Evolutionary conservation across 2,888 invertebrate species (phyloP).

Genomic region (Agriopis leucophaearia): DNA sequence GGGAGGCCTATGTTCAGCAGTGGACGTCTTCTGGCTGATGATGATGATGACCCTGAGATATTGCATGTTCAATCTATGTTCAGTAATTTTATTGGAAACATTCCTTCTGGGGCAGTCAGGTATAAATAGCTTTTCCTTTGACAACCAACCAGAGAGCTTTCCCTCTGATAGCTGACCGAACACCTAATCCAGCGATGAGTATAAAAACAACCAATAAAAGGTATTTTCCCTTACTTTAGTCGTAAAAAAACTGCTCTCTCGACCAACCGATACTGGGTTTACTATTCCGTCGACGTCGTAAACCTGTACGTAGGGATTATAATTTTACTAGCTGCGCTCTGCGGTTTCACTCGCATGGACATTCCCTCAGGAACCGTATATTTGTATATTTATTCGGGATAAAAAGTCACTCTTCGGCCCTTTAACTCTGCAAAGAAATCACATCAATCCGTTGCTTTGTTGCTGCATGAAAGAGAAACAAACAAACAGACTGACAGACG

Average conservation of each 20-base stretch:
- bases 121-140: background rate
- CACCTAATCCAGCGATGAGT: constrained; percentile 18
- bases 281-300: constrained; percentile 9
- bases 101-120: no score
- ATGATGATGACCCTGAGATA: no score
- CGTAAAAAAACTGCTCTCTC: constrained; percentile 52
- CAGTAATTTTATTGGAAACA: no score
- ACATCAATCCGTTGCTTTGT: no score
- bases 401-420: no score
- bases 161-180: background rate
- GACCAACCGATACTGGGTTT: constrained; percentile 15
- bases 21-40: no score
- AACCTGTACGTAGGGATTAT: background rate
- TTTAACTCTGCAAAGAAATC: no score
- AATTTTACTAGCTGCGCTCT: background rate
- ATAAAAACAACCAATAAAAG: constrained; percentile 48
- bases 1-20: no score
- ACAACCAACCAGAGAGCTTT: background rate
- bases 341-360: background rate
- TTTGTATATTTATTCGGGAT: no score
- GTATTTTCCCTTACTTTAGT: constrained; percentile 46
- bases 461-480: no score
- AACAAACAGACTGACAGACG: no score
- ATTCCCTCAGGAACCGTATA: background rate
- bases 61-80: no score